Conservation (phyloP, 2,113 vertebrate genomes). For the Toxotes jaculatrix region DNA sequence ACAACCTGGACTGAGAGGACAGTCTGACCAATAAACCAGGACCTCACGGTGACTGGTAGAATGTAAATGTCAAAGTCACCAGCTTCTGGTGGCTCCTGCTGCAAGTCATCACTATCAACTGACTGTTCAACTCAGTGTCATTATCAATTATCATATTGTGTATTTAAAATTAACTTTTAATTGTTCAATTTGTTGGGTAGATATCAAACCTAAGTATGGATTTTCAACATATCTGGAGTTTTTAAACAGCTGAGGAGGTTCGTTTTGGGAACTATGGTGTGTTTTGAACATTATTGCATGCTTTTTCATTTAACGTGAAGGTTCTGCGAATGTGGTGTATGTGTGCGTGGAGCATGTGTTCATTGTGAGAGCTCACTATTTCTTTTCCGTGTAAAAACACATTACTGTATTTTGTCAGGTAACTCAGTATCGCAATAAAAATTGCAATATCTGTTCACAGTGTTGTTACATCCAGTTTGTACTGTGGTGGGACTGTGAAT, state of each 20-base stretch:
- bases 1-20: constrained; percentile 27
- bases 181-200: constrained; percentile 67
- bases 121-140: constrained; percentile 68
- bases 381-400: constrained; percentile 71
- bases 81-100: constrained; percentile 65
- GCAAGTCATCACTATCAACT: constrained; percentile 62
- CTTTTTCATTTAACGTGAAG: constrained; percentile 73
- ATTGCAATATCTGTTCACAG: constrained; percentile 65
- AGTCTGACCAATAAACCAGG: constrained; percentile 48
- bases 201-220: constrained; percentile 65
- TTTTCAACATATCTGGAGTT: constrained; percentile 53
- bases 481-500: not conserved
- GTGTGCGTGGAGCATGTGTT: constrained; percentile 81
- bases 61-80: constrained; percentile 64
- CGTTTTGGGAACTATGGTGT: constrained; percentile 43
- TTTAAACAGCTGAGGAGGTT: constrained; percentile 41
- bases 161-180: constrained; percentile 67
- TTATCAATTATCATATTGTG: constrained; percentile 51
- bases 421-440: constrained; percentile 77
- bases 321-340: constrained; percentile 71
- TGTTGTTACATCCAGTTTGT: constrained; percentile 21
- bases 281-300: constrained; percentile 79
- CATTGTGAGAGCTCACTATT: constrained; percentile 72
- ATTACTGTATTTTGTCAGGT: constrained; percentile 76
- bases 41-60: constrained; percentile 57